Evolutionary conservation across 1,140 invertebrate species (phyloP).

Genomic region (Trichonephila clavipes): DNA sequence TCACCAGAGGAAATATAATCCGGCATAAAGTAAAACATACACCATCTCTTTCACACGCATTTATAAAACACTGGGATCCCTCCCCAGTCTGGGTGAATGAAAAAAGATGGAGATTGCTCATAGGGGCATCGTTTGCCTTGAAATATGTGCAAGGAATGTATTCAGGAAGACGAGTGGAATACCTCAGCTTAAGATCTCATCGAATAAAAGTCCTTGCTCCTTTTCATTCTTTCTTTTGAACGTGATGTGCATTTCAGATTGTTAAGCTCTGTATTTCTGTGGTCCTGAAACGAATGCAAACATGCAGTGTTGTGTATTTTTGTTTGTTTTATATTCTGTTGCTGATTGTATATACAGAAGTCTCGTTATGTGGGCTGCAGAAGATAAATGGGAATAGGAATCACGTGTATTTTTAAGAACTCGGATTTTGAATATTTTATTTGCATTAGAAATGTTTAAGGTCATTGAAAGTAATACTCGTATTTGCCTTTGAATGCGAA

Average conservation of each 20-base stretch:
- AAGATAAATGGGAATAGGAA: neutral
- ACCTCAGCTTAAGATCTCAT: neutral
- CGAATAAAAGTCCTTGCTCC: neutral
- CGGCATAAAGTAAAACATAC: neutral
- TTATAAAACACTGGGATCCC: neutral
- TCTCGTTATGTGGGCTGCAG: neutral
- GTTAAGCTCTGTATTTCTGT: neutral
- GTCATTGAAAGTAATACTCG: neutral
- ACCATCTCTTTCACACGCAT: neutral
- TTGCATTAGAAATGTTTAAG: neutral
- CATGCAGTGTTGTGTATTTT: neutral
- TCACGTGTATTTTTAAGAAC: neutral
- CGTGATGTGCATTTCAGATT: neutral
- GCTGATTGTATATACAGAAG: neutral
- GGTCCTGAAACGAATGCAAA: neutral
- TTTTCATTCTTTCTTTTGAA: neutral
- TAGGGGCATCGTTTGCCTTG: neutral
- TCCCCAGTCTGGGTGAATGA: neutral
- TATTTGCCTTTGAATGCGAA: too few relatives aligned
- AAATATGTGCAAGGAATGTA: neutral
- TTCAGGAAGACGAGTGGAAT: neutral
- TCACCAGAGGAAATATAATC: neutral
- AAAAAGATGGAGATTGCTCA: slow-evolving; percentile 4
- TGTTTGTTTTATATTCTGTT: neutral
- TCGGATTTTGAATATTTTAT: neutral